Base-by-base conservation (phyloP, 2,113 vertebrate genomes). In the Phyllostomus discolor region DNA sequence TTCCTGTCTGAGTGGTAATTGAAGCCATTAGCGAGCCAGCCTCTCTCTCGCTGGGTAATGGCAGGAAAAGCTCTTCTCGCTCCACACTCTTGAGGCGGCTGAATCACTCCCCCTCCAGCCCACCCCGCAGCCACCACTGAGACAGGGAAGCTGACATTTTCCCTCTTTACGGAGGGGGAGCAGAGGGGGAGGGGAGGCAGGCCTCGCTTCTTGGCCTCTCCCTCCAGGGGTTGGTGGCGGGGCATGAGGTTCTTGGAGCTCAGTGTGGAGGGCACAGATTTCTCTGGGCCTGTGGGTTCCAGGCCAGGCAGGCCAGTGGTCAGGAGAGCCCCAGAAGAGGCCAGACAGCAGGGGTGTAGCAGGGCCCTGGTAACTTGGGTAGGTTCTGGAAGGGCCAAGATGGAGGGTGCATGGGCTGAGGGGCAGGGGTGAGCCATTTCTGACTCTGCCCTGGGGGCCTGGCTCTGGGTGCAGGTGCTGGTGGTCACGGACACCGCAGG, bases 1-100 rank as follows among this genome's bases (percentile, higher is more conserved):
- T 95, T 96, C 97, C 97, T 96, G 97, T 97, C 97, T 97, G 95
- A 97, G 97, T 97, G 97, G 97, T 97, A 97, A 97, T 98, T 97
- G 97, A 97, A 97, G 97, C 97, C 96, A 98, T 98, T 98, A 98
- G 97, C 50, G 69, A 92, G 26, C 97, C 96, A 98, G 97, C 96
- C 97, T 98, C 97, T 98, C 97, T 97, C 97, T 97, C 50, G 62
- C 97, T 57, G 90, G 89, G 97, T 98, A 97, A 98, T 98, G 97
- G 97, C 97, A 97, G 97, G 97, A 98, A 97, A 98, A 98, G 97
- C 97, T 98, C 97, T 98, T 97, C 97, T 98, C 89, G 72, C 95
- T 96, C 96, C 0, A 2, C 96, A 96, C 97, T 97, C 96, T 96
- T 93, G 97, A 98, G 97, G 96, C 96, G 50, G 96, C 97, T 96